phyloP scores from a whole-genome alignment of 2,888 invertebrate species.

The Drosophila lutescens region DNA sequence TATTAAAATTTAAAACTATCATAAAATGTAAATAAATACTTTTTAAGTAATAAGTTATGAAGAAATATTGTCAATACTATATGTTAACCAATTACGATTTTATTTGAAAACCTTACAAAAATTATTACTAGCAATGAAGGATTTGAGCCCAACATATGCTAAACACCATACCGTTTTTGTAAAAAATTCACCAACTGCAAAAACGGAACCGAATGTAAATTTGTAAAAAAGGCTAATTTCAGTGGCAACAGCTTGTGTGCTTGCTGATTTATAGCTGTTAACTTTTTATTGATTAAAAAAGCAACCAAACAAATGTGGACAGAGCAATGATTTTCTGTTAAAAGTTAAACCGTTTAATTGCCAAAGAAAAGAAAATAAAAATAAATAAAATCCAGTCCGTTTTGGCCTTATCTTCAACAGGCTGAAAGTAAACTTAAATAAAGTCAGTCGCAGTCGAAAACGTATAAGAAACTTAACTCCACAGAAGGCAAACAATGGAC shows the following conservation, averaged over 20 bases:
- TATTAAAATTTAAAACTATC: background rate
- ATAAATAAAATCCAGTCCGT: background rate
- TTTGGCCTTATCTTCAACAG: conserved; percentile 10
- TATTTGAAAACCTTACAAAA: background rate
- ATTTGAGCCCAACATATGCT: conserved; percentile 7
- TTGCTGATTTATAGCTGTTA: conserved; percentile 38
- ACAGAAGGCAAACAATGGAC: conserved; percentile 70
- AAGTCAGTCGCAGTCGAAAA: conserved; percentile 16
- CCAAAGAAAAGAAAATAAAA: background rate
- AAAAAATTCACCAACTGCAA: background rate
- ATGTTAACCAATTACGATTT: background rate
- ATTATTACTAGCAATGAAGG: background rate
- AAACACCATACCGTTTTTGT: conserved; percentile 17
- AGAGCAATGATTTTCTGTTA: conserved; percentile 26
- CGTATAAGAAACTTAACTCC: conserved; percentile 55
- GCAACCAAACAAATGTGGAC: conserved; percentile 15
- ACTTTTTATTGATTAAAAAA: conserved; percentile 38
- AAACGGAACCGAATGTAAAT: conserved; percentile 2
- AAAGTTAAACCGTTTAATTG: conserved; percentile 3
- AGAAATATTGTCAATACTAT: background rate
- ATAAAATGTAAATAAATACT: background rate
- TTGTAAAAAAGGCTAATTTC: conserved; percentile 18
- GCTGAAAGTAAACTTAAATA: conserved; percentile 8
- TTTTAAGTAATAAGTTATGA: background rate
- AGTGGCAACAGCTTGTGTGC: conserved; percentile 15